Evolutionary conservation across 1,140 invertebrate genomes (phyloP), one percentile per base, ranked within the genome.

Genomic region (Cydia splendana): DNA sequence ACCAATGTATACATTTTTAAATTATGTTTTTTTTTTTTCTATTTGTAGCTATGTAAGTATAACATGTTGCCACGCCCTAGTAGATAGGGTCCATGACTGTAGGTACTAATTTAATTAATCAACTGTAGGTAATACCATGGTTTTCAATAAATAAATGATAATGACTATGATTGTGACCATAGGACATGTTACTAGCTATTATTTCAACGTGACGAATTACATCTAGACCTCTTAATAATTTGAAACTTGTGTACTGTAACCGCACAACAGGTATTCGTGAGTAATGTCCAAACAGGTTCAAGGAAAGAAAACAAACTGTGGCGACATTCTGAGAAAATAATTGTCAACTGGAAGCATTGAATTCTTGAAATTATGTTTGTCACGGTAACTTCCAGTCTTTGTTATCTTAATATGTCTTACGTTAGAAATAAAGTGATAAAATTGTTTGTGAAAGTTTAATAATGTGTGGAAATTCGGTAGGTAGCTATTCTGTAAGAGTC

Each of bases 281-380:
- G 67, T 71, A 71, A 71, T 71, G 34, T 18, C 67, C 67, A 18
- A 38, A 71, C 67, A 71, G 67, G 67, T 71, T 71, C 67, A 71
- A 71, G 67, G 67, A 38, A 71, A 38, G 28, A n/a, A 28, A 28
- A 38, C 34, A 71, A 71, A 71, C 34, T 2, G 67, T n/a, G 65
- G 65, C 10, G 67, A 18, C 67, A 24, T 71, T 42, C 67, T 15
- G 7, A 71, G 67, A 71, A 71, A 38, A 71, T 42, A 42, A 62
- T 62, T 24, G 57, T 57, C 4, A 57, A 57, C n/a, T 62, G 57
- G 57, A 62, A 62, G 57, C 20, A 24, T 62, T 62, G 18, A 24
- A 62, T 62, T 62, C 57, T 62, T 62, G 57, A 20, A 62, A 62
- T 62, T 62, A 12, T 62, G 18, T 62, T 42, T 38, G 67, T 71